Conservation (phyloP, 2,888 invertebrate genomes). For the Standfussiana lucernea region DNA sequence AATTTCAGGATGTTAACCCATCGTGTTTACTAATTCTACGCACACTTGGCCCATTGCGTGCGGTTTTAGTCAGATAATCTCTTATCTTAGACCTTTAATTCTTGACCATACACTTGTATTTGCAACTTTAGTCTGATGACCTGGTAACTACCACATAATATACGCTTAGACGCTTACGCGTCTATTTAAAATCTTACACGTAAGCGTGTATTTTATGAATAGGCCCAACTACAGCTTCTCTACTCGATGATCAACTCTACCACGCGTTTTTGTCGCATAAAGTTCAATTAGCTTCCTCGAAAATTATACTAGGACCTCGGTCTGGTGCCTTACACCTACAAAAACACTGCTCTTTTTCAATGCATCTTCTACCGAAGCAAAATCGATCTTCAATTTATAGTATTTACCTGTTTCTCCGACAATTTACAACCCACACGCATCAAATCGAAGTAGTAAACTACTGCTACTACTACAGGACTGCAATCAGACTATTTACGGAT, state of each 20-base stretch:
- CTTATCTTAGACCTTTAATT: constrained; percentile 64
- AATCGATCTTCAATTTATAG: not conserved
- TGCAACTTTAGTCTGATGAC: constrained; percentile 38
- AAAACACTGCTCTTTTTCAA: not conserved
- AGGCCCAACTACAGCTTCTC: not conserved
- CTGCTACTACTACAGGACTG: constrained; percentile 14
- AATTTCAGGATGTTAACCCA: constrained; percentile 12
- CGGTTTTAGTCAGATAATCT: constrained; percentile 48
- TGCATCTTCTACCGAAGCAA: not conserved
- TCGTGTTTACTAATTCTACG: constrained; percentile 16
- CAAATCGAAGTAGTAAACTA: constrained; percentile 35
- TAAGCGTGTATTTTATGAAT: not conserved
- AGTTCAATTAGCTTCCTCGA: not conserved
- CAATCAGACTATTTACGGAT: constrained; percentile 33
- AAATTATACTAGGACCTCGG: not conserved
- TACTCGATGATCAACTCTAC: not conserved
- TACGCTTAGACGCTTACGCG: not conserved
- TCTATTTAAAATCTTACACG: not conserved
- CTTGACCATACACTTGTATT: constrained; percentile 52
- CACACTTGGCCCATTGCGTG: constrained; percentile 46
- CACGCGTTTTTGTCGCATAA: not conserved
- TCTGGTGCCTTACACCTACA: not conserved
- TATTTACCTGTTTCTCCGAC: not conserved
- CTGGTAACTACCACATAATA: not conserved
- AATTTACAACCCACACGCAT: constrained; percentile 19